Evolutionary conservation across 2,797 vertebrate genomes (phyloP).

Genomic region (Menidia menidia): DNA sequence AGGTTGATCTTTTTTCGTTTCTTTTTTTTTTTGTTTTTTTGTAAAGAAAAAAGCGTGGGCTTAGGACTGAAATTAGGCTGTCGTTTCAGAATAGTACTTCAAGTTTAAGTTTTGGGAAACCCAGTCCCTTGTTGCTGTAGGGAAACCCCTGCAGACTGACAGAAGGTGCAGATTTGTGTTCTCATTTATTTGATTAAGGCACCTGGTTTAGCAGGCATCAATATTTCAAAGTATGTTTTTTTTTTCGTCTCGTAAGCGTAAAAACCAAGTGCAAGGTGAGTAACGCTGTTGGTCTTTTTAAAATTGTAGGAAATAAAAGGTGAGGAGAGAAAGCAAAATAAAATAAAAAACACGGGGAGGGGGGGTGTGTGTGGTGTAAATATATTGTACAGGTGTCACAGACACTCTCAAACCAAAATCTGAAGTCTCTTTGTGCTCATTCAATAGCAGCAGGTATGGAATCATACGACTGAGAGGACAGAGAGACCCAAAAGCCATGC

Average conservation of each 20-base stretch:
- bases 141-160: slow-evolving; percentile 75
- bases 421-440: slow-evolving; percentile 80
- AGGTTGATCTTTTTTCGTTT: slow-evolving; percentile 19
- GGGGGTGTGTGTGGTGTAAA: slow-evolving; percentile 26
- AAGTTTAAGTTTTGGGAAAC: slow-evolving; percentile 71
- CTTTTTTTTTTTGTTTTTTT: too few relatives aligned
- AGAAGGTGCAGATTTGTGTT: slow-evolving; percentile 78
- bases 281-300: slow-evolving; percentile 60
- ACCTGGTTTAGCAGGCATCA: slow-evolving; percentile 87
- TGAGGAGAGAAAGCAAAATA: not conserved
- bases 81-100: slow-evolving; percentile 37
- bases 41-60: slow-evolving; percentile 41
- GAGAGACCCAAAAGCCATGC: slow-evolving; percentile 62
- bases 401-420: slow-evolving; percentile 55
- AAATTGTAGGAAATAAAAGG: slow-evolving; percentile 40
- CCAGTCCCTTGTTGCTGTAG: slow-evolving; percentile 58
- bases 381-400: slow-evolving; percentile 49
- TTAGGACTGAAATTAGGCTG: slow-evolving; percentile 36
- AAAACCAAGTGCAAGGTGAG: slow-evolving; percentile 81
- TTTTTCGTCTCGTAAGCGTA: slow-evolving; percentile 49
- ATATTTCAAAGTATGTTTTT: slow-evolving; percentile 72
- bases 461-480: slow-evolving; percentile 64
- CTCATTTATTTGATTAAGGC: slow-evolving; percentile 84
- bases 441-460: slow-evolving; percentile 73
- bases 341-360: slow-evolving; percentile 9